phyloP scores from a whole-genome alignment of 2,113 vertebrate species.

The Pontoporia blainvillei region DNA sequence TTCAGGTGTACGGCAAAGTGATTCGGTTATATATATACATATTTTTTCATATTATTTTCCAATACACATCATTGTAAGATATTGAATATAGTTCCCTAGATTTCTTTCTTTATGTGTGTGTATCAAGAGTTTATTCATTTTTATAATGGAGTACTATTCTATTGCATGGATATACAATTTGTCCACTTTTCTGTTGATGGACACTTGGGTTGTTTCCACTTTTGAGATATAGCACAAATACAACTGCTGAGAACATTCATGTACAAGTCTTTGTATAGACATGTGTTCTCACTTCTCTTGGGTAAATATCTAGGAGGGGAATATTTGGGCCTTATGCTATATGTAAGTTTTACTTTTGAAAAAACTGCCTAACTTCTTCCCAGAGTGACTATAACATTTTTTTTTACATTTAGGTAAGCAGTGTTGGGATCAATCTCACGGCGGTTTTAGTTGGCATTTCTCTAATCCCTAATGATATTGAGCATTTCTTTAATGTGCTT shows the following conservation, averaged over 20 bases:
- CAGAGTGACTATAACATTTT: neutral
- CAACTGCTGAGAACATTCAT: neutral
- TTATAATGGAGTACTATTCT: neutral
- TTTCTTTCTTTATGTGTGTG: neutral
- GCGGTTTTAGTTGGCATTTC: neutral
- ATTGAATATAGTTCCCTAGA: neutral
- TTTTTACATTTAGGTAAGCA: neutral
- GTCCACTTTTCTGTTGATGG: neutral
- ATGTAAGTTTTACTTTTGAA: neutral
- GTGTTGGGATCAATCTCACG: neutral
- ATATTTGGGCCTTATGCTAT: neutral
- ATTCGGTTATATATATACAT: neutral
- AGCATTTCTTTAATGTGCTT: neutral
- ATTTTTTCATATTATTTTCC: neutral
- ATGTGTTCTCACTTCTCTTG: neutral
- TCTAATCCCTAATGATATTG: neutral
- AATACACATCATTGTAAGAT: neutral
- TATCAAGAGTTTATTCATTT: neutral
- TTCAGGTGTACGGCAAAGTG: neutral
- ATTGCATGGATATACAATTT: neutral
- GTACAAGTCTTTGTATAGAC: neutral
- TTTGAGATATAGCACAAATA: neutral
- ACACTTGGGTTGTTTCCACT: neutral
- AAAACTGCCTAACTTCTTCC: neutral
- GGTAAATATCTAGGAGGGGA: neutral